Evolutionary conservation across 2,888 invertebrate genomes (phyloP).

Genomic region (Peribatodes rhomboidaria): DNA sequence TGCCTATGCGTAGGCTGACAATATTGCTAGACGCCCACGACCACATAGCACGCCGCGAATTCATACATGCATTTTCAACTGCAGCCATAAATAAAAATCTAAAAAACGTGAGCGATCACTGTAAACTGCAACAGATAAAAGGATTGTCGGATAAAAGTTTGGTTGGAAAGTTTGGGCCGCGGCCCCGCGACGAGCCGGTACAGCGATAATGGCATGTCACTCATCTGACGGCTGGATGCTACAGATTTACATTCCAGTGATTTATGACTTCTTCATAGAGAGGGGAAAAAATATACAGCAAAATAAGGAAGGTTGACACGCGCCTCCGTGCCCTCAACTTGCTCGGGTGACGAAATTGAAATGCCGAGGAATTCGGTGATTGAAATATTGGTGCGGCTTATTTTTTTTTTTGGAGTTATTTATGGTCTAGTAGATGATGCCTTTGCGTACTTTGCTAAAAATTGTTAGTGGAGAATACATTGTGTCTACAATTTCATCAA

Average conservation of each 20-base stretch:
- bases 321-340: conserved; percentile 49
- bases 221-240: conserved; percentile 81
- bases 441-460: conserved; percentile 9
- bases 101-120: conserved; percentile 42
- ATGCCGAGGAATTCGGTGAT: conserved; percentile 56
- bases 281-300: conserved; percentile 79
- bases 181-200: conserved; percentile 52
- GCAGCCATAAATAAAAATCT: conserved; percentile 46
- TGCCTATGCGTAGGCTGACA: conserved; percentile 9
- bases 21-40: conserved; percentile 13
- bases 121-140: conserved; percentile 56
- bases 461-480: neutral
- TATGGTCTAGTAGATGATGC: conserved; percentile 17
- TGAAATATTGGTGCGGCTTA: conserved; percentile 40
- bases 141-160: conserved; percentile 62
- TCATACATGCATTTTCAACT: conserved; percentile 32
- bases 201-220: conserved; percentile 84
- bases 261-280: conserved; percentile 85
- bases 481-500: neutral
- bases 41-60: neutral
- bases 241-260: conserved; percentile 85
- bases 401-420: conserved; percentile 36
- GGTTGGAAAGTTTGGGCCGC: conserved; percentile 74
- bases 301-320: conserved; percentile 63
- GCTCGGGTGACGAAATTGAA: conserved; percentile 57